A percentile compares a stretch with the other conserved stretches of the same genome.
These are phyloP conservation scores for Glyphotaelius pellucidus DNA, from an alignment of 2,888 invertebrate species.

Conservation along the genomic window DNA sequence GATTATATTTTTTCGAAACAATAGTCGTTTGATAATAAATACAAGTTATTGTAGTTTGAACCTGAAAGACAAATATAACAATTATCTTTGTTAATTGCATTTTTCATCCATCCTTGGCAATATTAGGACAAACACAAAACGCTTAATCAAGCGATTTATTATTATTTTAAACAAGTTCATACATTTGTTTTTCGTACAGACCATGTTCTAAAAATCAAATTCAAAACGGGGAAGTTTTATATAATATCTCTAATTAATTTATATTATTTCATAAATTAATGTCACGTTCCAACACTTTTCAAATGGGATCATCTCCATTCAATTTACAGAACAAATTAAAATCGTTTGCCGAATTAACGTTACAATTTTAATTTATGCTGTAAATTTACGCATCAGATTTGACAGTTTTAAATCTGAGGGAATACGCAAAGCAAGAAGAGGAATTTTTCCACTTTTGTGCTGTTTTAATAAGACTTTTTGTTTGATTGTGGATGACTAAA, in stretches of 20 bases:
- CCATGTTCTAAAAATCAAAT: not conserved
- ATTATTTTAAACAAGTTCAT: not conserved
- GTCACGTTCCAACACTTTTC: not conserved
- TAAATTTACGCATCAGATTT: not conserved
- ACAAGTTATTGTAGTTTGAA: conserved; percentile 22
- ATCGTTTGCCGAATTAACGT: not conserved
- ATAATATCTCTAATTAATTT: conserved; percentile 2
- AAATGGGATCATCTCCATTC: not conserved
- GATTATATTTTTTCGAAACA: conserved; percentile 54
- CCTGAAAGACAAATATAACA: not conserved
- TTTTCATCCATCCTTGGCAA: conserved; percentile 30
- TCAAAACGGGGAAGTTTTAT: conserved; percentile 14
- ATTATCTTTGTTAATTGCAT: not conserved
- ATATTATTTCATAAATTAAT: conserved; percentile 4
- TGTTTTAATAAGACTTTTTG: not conserved
- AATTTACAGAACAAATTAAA: not conserved
- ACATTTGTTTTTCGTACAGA: not conserved
- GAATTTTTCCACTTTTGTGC: not conserved
- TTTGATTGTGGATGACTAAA: not conserved
- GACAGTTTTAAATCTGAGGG: not conserved
- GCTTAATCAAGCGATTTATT: not conserved
- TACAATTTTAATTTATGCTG: not conserved
- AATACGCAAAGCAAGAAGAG: not conserved
- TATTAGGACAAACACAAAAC: conserved; percentile 6
- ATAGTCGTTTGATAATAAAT: conserved; percentile 48